Conservation (phyloP, 1,140 invertebrate genomes). For the Harlomillsia oculata region DNA sequence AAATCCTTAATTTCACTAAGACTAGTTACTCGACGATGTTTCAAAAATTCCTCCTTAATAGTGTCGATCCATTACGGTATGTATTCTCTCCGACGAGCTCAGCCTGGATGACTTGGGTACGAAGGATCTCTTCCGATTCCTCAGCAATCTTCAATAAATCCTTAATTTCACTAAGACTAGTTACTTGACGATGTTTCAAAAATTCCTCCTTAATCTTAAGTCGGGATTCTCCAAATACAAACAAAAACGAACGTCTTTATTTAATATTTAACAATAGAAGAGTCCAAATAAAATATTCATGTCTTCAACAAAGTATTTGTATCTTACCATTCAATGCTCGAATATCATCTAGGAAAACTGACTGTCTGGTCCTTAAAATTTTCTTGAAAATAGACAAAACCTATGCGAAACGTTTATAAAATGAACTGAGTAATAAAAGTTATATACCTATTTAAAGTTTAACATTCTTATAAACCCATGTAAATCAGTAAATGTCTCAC, state of each 20-base stretch:
- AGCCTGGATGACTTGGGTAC: constrained; percentile 30
- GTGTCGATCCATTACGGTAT: constrained; percentile 30
- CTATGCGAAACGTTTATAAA: too few species aligned
- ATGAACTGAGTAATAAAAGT: too few species aligned
- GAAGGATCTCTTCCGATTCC: constrained; percentile 29
- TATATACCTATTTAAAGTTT: too few species aligned
- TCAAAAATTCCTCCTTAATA: constrained; percentile 31
- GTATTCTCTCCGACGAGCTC: constrained; percentile 23
- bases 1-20: constrained; percentile 23
- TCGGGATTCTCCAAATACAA: constrained; percentile 12
- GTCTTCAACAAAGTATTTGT: background rate
- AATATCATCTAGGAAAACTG: constrained; percentile 28
- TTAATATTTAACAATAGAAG: background rate
- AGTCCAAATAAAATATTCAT: background rate
- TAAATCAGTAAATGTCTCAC: too few species aligned
- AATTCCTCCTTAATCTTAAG: constrained; percentile 31
- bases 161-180: constrained; percentile 21
- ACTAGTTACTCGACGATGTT: constrained; percentile 11
- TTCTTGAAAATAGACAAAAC: constrained; percentile 31
- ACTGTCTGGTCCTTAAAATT: constrained; percentile 23
- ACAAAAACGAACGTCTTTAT: background rate
- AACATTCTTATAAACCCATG: too few species aligned
- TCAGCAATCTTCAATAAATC: constrained; percentile 24
- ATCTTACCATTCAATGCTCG: constrained; percentile 23
- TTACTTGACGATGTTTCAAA: constrained; percentile 10